Evolutionary conservation across 2,113 vertebrate genomes (phyloP).

Genomic region (Takifugu flavidus): DNA sequence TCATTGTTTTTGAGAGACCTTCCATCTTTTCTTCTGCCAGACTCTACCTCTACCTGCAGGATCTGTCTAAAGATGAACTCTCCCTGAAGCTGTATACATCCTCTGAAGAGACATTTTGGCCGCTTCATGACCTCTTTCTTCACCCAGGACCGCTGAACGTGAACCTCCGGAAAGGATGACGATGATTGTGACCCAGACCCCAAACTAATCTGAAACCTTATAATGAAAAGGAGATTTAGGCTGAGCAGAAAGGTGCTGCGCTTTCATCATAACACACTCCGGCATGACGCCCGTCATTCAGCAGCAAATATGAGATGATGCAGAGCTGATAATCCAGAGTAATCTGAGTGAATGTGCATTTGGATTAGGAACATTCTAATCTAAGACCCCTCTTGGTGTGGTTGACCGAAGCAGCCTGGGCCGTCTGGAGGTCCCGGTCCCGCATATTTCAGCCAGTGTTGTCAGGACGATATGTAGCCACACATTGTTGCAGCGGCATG

Average conservation of each 20-base stretch:
- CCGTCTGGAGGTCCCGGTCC: conserved; percentile 1
- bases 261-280: neutral
- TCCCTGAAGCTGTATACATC: conserved; percentile 11
- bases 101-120: neutral
- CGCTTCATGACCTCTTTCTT: conserved; percentile 25
- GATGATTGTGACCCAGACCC: conserved; percentile 10
- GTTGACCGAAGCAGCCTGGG: conserved; percentile 18
- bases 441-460: neutral
- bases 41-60: no score
- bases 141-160: conserved; percentile 34
- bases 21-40: no score
- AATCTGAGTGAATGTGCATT: conserved; percentile 63
- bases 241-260: no score
- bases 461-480: neutral
- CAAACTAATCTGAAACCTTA: conserved; percentile 4
- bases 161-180: conserved; percentile 11
- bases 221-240: no score
- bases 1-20: no score
- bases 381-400: conserved; percentile 42
- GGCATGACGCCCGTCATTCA: conserved; percentile 15
- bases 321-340: conserved; percentile 52
- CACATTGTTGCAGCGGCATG: no score
- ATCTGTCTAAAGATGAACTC: conserved; percentile 3
- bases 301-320: conserved; percentile 38
- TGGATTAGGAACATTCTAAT: conserved; percentile 63